These are phyloP conservation scores for Mallotus villosus DNA, from an alignment of 2,797 vertebrate species.

Conservation along the genomic window DNA sequence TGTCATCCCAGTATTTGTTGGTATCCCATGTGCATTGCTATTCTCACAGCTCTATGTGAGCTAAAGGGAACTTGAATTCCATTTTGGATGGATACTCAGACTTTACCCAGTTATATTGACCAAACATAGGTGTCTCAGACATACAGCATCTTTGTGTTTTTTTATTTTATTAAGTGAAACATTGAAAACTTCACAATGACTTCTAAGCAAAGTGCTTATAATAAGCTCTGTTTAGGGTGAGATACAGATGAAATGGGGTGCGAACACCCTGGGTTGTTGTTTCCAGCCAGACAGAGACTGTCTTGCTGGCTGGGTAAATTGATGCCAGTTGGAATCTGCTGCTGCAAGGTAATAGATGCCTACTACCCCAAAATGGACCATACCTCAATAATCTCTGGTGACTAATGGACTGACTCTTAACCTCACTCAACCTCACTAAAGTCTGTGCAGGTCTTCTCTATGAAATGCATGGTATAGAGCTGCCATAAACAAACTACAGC, in stretches of 20 bases:
- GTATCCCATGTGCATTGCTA: not conserved
- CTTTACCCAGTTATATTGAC: not conserved
- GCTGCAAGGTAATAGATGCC: conserved; percentile 6
- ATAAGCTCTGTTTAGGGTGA: not conserved
- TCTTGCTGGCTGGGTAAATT: not conserved
- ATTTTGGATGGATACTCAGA: not conserved
- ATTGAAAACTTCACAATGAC: not conserved
- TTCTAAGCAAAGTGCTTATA: not conserved
- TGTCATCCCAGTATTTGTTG: not conserved
- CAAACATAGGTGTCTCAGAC: not conserved
- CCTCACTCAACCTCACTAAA: not conserved
- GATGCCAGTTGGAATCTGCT: not conserved
- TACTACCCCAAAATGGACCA: not conserved
- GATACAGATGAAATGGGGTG: not conserved
- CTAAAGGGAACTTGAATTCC: not conserved
- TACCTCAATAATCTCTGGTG: conserved; percentile 7
- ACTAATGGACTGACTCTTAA: not conserved
- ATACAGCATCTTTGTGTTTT: not conserved
- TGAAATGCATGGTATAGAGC: not conserved
- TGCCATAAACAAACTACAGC: not conserved
- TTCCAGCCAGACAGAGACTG: not conserved
- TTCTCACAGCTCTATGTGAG: not conserved
- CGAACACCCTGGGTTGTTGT: conserved; percentile 1
- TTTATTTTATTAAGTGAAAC: not conserved
- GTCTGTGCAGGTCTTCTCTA: not conserved